Conservation (phyloP, 2,888 invertebrate genomes). For the Lepas anatifera region DNA sequence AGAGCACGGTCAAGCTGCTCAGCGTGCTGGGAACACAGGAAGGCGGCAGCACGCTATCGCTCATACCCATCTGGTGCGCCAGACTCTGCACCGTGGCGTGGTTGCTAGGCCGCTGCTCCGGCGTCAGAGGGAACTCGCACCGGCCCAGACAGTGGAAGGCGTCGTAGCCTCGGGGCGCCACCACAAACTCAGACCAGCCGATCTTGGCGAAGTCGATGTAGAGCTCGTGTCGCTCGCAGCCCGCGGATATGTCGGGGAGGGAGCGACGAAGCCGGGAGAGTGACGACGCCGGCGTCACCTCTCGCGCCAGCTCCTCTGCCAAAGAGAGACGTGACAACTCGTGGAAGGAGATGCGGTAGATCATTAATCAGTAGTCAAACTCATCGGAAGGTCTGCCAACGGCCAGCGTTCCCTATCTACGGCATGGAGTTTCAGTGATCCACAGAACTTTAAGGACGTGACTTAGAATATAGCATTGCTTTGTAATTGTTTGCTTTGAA, state of each 20-base stretch:
- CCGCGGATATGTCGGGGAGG: slow-evolving; percentile 40
- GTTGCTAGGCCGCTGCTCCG: slow-evolving; percentile 91
- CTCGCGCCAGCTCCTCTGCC: no score
- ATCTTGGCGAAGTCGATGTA: slow-evolving; percentile 94
- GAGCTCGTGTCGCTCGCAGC: slow-evolving; percentile 75
- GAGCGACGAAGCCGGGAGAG: background rate
- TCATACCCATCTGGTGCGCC: slow-evolving; percentile 80
- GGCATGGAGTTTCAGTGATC: no score
- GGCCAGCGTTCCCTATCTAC: no score
- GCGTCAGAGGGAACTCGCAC: slow-evolving; percentile 84
- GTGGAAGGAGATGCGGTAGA: no score
- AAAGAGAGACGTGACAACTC: no score
- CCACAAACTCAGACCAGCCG: slow-evolving; percentile 98
- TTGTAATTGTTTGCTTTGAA: no score
- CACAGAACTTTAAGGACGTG: no score
- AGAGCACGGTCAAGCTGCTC: slow-evolving; percentile 88
- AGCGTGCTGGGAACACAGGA: slow-evolving; percentile 96
- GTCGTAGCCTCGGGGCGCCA: slow-evolving; percentile 89
- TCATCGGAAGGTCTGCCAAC: no score
- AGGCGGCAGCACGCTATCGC: slow-evolving; percentile 69
- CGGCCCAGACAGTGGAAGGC: slow-evolving; percentile 93
- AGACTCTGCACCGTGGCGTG: slow-evolving; percentile 97
- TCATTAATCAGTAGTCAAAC: no score
- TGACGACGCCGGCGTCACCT: background rate
- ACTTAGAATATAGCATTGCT: no score